These are phyloP conservation scores for Synchiropus splendidus DNA, from an alignment of 2,113 vertebrate genomes.

Conservation along the genomic window DNA sequence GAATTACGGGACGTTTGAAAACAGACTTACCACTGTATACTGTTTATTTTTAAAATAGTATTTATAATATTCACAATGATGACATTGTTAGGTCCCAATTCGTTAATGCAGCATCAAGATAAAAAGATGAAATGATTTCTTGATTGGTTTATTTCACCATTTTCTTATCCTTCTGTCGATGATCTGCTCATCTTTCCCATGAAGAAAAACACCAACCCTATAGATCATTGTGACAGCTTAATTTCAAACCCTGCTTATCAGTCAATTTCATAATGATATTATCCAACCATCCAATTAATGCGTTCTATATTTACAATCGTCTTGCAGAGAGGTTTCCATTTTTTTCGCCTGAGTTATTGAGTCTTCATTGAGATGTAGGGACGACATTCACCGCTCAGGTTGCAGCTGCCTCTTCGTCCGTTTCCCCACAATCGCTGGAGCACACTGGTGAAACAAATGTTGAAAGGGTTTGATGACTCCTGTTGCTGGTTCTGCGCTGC, in stretches of 20 bases:
- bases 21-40: too few species aligned
- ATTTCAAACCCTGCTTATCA: slow-evolving; percentile 69
- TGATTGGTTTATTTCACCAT: too few species aligned
- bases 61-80: too few species aligned
- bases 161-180: slow-evolving; percentile 24
- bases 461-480: slow-evolving; percentile 46
- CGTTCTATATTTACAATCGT: slow-evolving; percentile 70
- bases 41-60: too few species aligned
- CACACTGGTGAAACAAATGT: slow-evolving; percentile 29
- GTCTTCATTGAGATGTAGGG: slow-evolving; percentile 40
- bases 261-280: slow-evolving; percentile 69
- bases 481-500: slow-evolving; percentile 33
- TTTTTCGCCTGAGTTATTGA: slow-evolving; percentile 5
- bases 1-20: too few species aligned
- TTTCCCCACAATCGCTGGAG: slow-evolving; percentile 11
- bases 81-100: too few species aligned
- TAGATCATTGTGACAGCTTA: slow-evolving; percentile 71
- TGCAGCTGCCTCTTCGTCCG: too few species aligned
- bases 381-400: background rate
- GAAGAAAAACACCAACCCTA: slow-evolving; percentile 48
- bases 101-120: too few species aligned
- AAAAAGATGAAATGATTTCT: too few species aligned
- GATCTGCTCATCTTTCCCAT: slow-evolving; percentile 28
- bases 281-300: slow-evolving; percentile 69
- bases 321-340: slow-evolving; percentile 44